These are phyloP conservation scores for Hirtodrosophila alboralis DNA, from an alignment of 2,888 invertebrate genomes.

Conservation along the genomic window DNA sequence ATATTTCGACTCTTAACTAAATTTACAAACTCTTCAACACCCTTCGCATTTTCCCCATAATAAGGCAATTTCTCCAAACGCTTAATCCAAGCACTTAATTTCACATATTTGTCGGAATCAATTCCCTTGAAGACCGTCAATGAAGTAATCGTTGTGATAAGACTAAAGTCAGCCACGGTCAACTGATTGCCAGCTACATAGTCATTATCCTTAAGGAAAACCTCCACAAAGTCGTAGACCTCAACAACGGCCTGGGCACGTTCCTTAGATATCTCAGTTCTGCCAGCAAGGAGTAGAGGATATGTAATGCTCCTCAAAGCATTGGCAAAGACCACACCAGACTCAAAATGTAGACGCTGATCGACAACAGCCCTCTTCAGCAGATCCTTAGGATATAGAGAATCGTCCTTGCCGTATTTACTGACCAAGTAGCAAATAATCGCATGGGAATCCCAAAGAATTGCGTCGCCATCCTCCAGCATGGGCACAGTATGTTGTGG, in stretches of 20 bases:
- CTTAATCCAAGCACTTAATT: conserved; percentile 71
- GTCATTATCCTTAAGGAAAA: conserved; percentile 53
- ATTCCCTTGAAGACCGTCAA: conserved; percentile 55
- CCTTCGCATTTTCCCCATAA: conserved; percentile 53
- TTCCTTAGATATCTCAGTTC: conserved; percentile 36
- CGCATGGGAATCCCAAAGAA: conserved; percentile 74
- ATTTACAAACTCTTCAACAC: no score
- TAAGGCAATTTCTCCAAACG: conserved; percentile 74
- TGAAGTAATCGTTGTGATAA: conserved; percentile 63
- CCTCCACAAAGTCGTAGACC: conserved; percentile 62
- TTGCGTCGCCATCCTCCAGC: conserved; percentile 59
- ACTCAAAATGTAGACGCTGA: conserved; percentile 58
- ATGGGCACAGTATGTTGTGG: conserved; percentile 76
- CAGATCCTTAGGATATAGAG: conserved; percentile 74
- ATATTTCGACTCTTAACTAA: not conserved
- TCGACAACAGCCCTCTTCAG: conserved; percentile 64
- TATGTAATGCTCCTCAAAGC: conserved; percentile 23
- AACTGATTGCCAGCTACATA: conserved; percentile 72
- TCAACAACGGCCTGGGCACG: conserved; percentile 43
- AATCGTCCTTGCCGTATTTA: conserved; percentile 69
- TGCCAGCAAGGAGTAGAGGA: conserved; percentile 23
- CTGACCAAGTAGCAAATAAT: conserved; percentile 65
- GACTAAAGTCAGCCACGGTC: conserved; percentile 78
- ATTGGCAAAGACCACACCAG: conserved; percentile 44
- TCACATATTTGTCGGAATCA: conserved; percentile 65